Evolutionary conservation across 2,113 vertebrate species (phyloP).

Genomic region (Centrocercus urophasianus): DNA sequence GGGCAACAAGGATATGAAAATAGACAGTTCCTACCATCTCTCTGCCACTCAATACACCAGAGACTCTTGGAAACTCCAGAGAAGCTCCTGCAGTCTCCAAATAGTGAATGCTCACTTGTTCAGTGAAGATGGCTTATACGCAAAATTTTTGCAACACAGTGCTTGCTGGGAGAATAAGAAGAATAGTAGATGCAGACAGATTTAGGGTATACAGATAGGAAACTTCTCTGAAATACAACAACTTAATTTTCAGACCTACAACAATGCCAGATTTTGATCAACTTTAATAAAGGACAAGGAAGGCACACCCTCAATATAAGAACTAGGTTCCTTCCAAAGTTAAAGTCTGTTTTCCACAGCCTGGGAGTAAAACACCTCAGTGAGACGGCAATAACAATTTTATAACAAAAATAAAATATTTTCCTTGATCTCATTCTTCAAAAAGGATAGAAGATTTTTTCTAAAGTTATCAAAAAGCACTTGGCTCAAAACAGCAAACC

Average conservation of each 20-base stretch:
- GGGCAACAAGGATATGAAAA: not conserved
- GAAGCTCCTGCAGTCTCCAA: not conserved
- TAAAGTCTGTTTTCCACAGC: not conserved
- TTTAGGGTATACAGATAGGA: not conserved
- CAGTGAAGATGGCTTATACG: not conserved
- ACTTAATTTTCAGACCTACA: not conserved
- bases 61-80: not conserved
- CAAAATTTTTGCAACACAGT: not conserved
- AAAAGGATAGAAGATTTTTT: not conserved
- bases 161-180: not conserved
- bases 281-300: not conserved
- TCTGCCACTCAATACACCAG: not conserved
- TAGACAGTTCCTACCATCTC: not conserved
- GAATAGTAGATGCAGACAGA: not conserved
- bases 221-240: not conserved
- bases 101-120: not conserved
- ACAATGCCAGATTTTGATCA: not conserved
- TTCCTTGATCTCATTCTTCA: not conserved
- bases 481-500: not conserved
- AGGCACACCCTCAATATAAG: not conserved
- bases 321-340: not conserved
- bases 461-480: not conserved
- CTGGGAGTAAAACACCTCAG: not conserved
- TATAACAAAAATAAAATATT: constrained; percentile 3
- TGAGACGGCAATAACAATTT: not conserved